Evolutionary conservation across 2,888 invertebrate species (phyloP).

Genomic region (Adineta ricciae): DNA sequence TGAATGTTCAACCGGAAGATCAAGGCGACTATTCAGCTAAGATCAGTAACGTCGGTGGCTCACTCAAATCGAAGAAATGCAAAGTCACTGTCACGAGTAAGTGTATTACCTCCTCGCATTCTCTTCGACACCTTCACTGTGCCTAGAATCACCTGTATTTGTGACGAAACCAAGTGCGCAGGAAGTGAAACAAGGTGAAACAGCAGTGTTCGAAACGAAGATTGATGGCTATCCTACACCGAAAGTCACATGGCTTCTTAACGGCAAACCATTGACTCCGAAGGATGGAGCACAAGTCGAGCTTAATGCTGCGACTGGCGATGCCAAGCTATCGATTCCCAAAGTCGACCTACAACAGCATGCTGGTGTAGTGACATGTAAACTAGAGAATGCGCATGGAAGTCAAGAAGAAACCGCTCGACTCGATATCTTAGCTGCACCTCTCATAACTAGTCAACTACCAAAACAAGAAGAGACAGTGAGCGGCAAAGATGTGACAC

Average conservation of each 20-base stretch:
- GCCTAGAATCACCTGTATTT: background rate
- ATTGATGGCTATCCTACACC: background rate
- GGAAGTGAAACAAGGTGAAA: background rate
- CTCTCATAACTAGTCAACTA: background rate
- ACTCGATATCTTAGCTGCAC: background rate
- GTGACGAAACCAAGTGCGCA: background rate
- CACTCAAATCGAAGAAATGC: slow-evolving; percentile 22
- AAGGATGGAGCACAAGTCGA: background rate
- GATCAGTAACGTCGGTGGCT: slow-evolving; percentile 25
- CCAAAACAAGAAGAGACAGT: no score
- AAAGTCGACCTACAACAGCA: slow-evolving; percentile 1
- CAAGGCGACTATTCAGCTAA: slow-evolving; percentile 1
- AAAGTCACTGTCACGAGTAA: slow-evolving; percentile 26
- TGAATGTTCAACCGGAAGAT: slow-evolving; percentile 21
- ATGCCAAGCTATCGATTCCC: slow-evolving; percentile 22
- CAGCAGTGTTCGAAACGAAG: background rate
- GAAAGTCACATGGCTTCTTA: background rate
- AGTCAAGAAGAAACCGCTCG: background rate
- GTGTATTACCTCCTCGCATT: no score
- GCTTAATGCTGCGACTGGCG: slow-evolving; percentile 2
- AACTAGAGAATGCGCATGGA: background rate
- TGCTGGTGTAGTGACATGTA: background rate
- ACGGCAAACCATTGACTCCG: background rate
- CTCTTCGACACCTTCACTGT: no score
- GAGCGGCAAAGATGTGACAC: no score